Base-by-base conservation (phyloP, 2,797 vertebrate genomes). In the Danio tinwini region DNA sequence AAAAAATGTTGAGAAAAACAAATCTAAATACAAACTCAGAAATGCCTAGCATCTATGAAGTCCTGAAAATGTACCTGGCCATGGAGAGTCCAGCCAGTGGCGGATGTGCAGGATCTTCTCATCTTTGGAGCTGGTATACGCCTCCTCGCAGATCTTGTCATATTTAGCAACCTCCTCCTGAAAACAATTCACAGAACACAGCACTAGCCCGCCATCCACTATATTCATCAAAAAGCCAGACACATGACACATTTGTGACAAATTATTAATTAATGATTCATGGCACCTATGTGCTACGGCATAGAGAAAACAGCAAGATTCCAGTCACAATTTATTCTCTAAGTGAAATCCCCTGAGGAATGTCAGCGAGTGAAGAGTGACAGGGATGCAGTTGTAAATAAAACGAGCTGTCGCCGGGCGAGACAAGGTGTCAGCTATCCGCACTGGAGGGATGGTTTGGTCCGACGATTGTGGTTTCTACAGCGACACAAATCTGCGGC, bases 141-240 rank as follows among this genome's bases (percentile, higher is more conserved):
- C 96, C 84, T 98, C 96, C 87, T 97, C 96, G 1, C 96, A 98
- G 88, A 98, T 98, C 91, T 95, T 96, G 84, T 97, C 96, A 0
- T 96, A 97, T 81, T 97, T 97, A 70, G 95, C 93, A 76, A 97
- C 96, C 83, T 97, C 96, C 88, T 97, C 96, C 96, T 97, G 87
- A n/a, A 87, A 90, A 76, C 58, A 76, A 72, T 80, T 63, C 72
- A 52, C 39, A 63, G 21, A 14, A 58, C 16, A 55, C 16, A 65
- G 19, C 13, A 7, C 13, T 64, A 59, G 68, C 21, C 56, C 8
- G 61, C 62, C 39, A 74, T 39, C 45, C 73, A 77, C 69, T 58
- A 83, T 80, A 65, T 71, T 77, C 21, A 76, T 79, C 9, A 81
- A 78, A 85, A 70, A 78, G 12, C 19, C n/a, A 72, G 39, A 37